Evolutionary conservation across 2,888 invertebrate genomes (phyloP).

Genomic region (Tenthredo livida): DNA sequence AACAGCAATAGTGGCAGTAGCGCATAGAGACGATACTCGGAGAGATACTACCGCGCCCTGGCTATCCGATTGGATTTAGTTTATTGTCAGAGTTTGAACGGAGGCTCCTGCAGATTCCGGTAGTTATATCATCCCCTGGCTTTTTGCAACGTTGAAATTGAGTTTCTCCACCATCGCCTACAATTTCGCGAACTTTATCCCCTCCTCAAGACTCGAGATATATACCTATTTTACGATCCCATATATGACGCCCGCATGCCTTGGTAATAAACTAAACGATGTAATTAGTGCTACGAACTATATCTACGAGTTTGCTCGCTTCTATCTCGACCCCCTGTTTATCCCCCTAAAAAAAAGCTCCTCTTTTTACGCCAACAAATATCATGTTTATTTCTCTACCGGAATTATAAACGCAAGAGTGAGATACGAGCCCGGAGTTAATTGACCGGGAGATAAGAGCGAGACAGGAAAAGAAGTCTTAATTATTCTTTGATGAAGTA

Average conservation of each 20-base stretch:
- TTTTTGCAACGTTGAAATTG: slow-evolving; percentile 28
- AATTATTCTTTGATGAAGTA: slow-evolving; percentile 2
- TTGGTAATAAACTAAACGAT: slow-evolving; percentile 34
- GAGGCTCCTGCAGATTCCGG: neutral
- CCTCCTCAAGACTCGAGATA: slow-evolving; percentile 13
- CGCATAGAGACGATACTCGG: neutral
- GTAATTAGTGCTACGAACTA: slow-evolving; percentile 33
- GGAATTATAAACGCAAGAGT: neutral
- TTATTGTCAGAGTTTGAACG: slow-evolving; percentile 42
- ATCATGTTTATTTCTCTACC: neutral
- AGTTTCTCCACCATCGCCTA: slow-evolving; percentile 9
- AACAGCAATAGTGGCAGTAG: neutral
- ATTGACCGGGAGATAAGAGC: neutral
- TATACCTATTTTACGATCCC: slow-evolving; percentile 46
- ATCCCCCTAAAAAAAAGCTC: neutral
- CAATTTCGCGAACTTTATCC: neutral
- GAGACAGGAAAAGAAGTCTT: neutral
- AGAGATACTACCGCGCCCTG: neutral
- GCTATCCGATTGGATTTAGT: slow-evolving; percentile 47
- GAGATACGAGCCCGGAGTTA: neutral
- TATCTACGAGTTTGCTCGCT: neutral
- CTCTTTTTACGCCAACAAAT: neutral
- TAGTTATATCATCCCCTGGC: neutral
- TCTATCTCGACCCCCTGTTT: neutral
- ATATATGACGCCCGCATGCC: neutral